These are phyloP conservation scores for Chascanopsetta lugubris DNA, from an alignment of 2,113 vertebrate genomes.

Conservation along the genomic window DNA sequence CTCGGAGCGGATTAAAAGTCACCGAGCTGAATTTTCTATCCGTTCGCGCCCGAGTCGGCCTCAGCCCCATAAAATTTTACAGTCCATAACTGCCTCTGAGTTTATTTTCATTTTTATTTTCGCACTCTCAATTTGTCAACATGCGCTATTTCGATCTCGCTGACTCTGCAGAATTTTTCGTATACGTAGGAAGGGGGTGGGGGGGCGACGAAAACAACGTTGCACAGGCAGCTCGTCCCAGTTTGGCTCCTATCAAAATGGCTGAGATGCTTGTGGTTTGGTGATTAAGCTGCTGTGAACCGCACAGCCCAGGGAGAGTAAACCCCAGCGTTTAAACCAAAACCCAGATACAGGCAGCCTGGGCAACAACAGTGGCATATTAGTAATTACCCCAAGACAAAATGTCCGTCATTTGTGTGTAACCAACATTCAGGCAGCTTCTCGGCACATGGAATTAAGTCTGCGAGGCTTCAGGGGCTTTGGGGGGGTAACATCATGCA, in stretches of 20 bases:
- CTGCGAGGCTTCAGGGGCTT: slow-evolving; percentile 60
- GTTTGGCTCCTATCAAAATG: slow-evolving; percentile 83
- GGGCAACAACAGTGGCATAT: slow-evolving; percentile 81
- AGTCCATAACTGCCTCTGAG: slow-evolving; percentile 9
- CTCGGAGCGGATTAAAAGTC: not conserved
- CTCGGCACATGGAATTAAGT: slow-evolving; percentile 77
- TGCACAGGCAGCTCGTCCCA: slow-evolving; percentile 61
- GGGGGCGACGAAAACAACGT: slow-evolving; percentile 61
- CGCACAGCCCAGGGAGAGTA: slow-evolving; percentile 76
- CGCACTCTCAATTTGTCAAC: slow-evolving; percentile 68
- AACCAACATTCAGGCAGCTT: slow-evolving; percentile 78
- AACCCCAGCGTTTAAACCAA: slow-evolving; percentile 81
- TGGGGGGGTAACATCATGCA: slow-evolving; percentile 45
- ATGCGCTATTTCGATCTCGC: slow-evolving; percentile 51
- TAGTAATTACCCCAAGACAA: slow-evolving; percentile 82
- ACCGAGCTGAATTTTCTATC: slow-evolving; percentile 6
- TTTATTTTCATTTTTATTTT: slow-evolving; percentile 60
- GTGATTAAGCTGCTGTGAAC: slow-evolving; percentile 80
- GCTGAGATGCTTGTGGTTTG: slow-evolving; percentile 79
- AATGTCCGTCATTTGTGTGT: slow-evolving; percentile 81
- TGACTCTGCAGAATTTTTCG: slow-evolving; percentile 71
- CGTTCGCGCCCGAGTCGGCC: slow-evolving; percentile 27
- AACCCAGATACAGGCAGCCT: slow-evolving; percentile 80
- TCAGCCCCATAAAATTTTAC: slow-evolving; percentile 38
- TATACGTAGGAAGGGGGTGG: slow-evolving; percentile 56